Evolutionary conservation across 2,888 invertebrate genomes (phyloP).

Genomic region (Hirtodrosophila confusa): DNA sequence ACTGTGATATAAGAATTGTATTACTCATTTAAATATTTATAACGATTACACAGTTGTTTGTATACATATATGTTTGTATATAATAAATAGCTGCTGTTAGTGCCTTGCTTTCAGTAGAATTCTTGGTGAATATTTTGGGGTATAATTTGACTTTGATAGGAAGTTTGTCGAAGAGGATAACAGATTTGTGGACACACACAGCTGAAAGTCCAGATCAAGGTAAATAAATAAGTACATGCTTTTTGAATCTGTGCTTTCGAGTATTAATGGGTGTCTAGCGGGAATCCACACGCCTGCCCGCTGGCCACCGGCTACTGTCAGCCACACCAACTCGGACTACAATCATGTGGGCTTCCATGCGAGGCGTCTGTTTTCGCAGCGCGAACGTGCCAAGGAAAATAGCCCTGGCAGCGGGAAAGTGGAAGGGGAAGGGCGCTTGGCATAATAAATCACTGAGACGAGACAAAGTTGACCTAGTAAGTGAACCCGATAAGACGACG

Average conservation of each 20-base stretch:
- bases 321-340: constrained; percentile 7
- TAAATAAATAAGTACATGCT: constrained; percentile 4
- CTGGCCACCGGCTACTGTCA: constrained; percentile 1
- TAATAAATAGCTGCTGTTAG: too few species aligned
- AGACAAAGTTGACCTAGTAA: constrained; percentile 66
- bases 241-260: constrained; percentile 29
- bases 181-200: background rate
- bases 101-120: too few species aligned
- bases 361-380: constrained; percentile 48
- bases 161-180: too few species aligned
- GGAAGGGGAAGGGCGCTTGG: constrained; percentile 7
- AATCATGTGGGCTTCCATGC: constrained; percentile 36
- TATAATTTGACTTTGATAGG: too few species aligned
- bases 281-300: constrained; percentile 31
- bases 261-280: constrained; percentile 38
- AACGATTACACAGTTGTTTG: too few species aligned
- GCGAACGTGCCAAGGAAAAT: constrained; percentile 64
- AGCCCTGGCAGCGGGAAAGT: constrained; percentile 20
- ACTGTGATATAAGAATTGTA: too few species aligned
- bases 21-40: too few species aligned
- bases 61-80: too few species aligned
- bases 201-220: constrained; percentile 10
- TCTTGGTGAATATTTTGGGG: too few species aligned
- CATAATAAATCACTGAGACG: constrained; percentile 54
- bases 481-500: constrained; percentile 53